These are phyloP conservation scores for Aphelenchoides bicaudatus DNA, from an alignment of 2,888 invertebrate genomes.

Conservation along the genomic window DNA sequence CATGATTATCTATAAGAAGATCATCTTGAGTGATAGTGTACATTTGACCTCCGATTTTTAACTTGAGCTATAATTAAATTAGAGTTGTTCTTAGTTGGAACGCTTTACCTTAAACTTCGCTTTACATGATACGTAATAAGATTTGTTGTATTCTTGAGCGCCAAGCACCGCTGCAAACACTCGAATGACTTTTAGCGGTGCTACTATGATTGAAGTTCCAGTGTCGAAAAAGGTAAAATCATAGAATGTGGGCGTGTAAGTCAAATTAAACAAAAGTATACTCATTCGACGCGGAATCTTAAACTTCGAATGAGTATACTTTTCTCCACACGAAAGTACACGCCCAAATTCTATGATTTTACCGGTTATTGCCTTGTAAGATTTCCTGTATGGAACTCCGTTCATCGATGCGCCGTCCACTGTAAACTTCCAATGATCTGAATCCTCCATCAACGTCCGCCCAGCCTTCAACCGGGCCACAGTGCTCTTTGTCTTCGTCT, in stretches of 20 bases:
- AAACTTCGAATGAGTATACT: too few species aligned
- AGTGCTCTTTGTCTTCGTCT: slow-evolving; percentile 19
- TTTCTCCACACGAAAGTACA: too few species aligned
- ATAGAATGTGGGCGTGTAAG: too few species aligned
- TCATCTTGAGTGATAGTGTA: neutral
- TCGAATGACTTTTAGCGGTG: slow-evolving; percentile 1
- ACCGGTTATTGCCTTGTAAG: slow-evolving; percentile 1
- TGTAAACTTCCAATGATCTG: slow-evolving; percentile 13
- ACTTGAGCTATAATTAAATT: too few species aligned
- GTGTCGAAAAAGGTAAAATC: too few species aligned
- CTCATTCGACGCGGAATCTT: too few species aligned
- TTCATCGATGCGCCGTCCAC: slow-evolving; percentile 2
- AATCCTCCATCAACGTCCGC: slow-evolving; percentile 11
- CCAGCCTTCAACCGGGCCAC: slow-evolving; percentile 18
- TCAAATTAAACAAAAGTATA: too few species aligned
- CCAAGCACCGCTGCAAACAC: slow-evolving; percentile 11
- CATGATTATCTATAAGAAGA: slow-evolving; percentile 4
- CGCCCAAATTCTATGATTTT: too few species aligned
- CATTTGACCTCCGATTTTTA: slow-evolving; percentile 7
- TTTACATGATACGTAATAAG: slow-evolving; percentile 13
- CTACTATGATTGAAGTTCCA: slow-evolving; percentile 5
- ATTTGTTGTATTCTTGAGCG: slow-evolving; percentile 9
- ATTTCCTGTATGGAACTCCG: neutral
- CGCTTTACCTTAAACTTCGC: slow-evolving; percentile 2
- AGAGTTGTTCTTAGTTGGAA: too few species aligned